phyloP scores from a whole-genome alignment of 2,113 vertebrate genomes.

The Thunnus maccoyii region DNA sequence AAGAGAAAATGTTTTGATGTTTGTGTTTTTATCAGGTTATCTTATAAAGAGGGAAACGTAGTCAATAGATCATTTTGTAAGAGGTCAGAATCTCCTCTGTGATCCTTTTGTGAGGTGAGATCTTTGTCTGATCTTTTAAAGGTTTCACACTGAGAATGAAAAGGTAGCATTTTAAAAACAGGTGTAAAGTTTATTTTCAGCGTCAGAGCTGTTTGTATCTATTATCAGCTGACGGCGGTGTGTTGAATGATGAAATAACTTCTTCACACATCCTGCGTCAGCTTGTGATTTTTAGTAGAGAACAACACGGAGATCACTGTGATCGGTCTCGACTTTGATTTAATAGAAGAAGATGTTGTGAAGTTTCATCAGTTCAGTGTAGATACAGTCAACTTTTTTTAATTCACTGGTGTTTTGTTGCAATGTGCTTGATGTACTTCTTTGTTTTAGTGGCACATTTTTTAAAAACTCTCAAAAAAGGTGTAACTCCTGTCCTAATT shows the following conservation, averaged over 20 bases:
- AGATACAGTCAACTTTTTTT: background rate
- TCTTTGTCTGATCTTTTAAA: background rate
- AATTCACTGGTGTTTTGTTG: background rate
- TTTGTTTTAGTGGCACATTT: no score
- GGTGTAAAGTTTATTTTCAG: background rate
- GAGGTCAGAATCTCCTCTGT: background rate
- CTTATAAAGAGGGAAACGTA: background rate
- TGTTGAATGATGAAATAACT: background rate
- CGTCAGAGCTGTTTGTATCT: slow-evolving; percentile 4
- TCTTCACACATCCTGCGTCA: slow-evolving; percentile 44
- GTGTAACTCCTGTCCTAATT: no score
- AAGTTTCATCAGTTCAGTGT: background rate
- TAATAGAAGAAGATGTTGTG: background rate
- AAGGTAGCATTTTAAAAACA: background rate
- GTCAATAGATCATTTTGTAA: background rate
- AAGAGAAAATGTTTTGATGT: background rate
- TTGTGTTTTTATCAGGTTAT: background rate
- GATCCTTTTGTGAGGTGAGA: background rate
- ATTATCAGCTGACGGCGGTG: background rate
- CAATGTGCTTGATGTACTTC: background rate
- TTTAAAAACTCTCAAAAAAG: no score
- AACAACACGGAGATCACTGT: background rate
- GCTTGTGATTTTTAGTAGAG: slow-evolving; percentile 17
- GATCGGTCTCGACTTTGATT: slow-evolving; percentile 3
- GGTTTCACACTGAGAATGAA: slow-evolving; percentile 2